Evolutionary conservation across 2,888 invertebrate genomes (phyloP), one percentile per base, ranked within the genome.

Genomic region (Brenthis ino): DNA sequence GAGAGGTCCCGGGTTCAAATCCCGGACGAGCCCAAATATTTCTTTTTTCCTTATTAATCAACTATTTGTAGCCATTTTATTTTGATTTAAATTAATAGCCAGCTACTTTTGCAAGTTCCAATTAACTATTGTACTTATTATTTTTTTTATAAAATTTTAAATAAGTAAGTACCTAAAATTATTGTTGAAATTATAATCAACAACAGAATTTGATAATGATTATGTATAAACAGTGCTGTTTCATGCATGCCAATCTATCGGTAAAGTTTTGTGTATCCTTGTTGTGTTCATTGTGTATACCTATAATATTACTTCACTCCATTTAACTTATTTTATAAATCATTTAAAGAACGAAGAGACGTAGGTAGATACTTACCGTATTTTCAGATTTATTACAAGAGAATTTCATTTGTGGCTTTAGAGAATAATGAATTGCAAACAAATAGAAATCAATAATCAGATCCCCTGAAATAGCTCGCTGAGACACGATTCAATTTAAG

Each of bases 1-100:
- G 93, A 93, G 93, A 93, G 93, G 93, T 93, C 93, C 93, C 93
- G 93, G 93, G 93, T 93, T 93, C 93, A 93, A 93, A 93, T 93
- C 93, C 93, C 93, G 93, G 93, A 93, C 93, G 93, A 93, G 93
- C 93, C 93, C 93, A 74, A 43, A 72, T 81, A 84, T 80, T 79
- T 69, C 57, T 63, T 65, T 70, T 24, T 47, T 2, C 4, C 6
- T 58, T 24, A 13, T 6, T 48, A 24, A 14, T 8, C 11, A 43
- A 43, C 37, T 37, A 37, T 37, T 37, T 43, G 11, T 43, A 43
- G 11, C 8, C 3, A 11, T 43, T 11, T 11, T 43, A 8, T 43
- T 43, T 43, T 43, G 6, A 37, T 37, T 37, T 8, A 8, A 11
- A 43, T 43, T 43, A 43, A 43, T 43, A 43, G 1, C 37, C 37